phyloP scores from a whole-genome alignment of 2,888 invertebrate species.

The Muscina levida region DNA sequence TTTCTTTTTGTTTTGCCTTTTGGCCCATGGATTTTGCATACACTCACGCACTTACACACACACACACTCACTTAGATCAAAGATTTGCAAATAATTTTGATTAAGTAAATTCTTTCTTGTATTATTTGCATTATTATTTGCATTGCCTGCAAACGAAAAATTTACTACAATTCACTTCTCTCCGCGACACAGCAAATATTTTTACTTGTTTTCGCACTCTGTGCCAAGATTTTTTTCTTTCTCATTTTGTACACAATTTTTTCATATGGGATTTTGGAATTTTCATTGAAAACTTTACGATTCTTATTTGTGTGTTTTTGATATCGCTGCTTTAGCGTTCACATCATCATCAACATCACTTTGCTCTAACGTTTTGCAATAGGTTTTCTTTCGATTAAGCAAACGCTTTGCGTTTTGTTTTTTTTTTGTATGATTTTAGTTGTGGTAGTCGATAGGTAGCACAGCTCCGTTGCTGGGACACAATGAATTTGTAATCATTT shows the following conservation, averaged over 20 bases:
- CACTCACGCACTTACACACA: neutral
- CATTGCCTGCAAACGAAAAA: neutral
- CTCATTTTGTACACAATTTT: neutral
- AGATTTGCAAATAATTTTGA: too few relatives aligned
- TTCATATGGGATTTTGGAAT: too few relatives aligned
- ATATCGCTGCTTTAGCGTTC: constrained; percentile 33
- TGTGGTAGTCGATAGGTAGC: neutral
- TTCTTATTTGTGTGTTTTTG: constrained; percentile 33
- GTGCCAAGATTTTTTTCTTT: constrained; percentile 7
- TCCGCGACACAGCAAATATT: neutral
- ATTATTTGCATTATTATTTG: neutral
- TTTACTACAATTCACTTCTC: neutral
- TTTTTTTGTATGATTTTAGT: constrained; percentile 21
- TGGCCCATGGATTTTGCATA: constrained; percentile 38
- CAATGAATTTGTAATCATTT: neutral
- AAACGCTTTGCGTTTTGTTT: constrained; percentile 45
- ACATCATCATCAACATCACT: too few relatives aligned
- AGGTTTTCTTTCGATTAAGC: constrained; percentile 53
- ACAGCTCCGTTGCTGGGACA: neutral
- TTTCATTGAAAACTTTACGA: constrained; percentile 29
- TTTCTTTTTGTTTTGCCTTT: constrained; percentile 29
- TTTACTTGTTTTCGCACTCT: constrained; percentile 1
- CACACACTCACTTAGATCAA: constrained; percentile 5
- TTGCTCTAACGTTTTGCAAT: constrained; percentile 25
- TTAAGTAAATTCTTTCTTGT: too few relatives aligned